Evolutionary conservation across 2,888 invertebrate genomes (phyloP), one percentile per base, ranked within the genome.

Genomic region (Drosophila nr. medialis): DNA sequence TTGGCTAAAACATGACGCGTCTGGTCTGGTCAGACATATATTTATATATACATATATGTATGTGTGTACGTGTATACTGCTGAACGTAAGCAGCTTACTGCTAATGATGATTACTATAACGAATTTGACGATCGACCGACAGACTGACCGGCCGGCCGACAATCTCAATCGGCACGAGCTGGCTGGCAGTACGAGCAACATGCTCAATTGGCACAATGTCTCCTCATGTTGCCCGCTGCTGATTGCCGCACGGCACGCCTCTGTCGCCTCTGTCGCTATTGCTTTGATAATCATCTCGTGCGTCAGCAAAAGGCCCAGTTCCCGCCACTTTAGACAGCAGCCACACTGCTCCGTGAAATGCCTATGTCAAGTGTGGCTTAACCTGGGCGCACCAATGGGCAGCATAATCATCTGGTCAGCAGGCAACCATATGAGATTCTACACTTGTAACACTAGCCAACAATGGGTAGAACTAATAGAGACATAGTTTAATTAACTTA

Each of bases 251-350:
- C 45, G 62, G 32, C 67, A 48, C 76, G 49, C 69, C 66, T 36
- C 53, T 60, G 65, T 42, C 50, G 45, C 40, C 61, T 36, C 51
- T 24, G 42, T 27, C n/a, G 51, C n/a, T 10, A 13, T 18, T n/a
- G 27, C 32, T 38, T 53, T 81, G 90, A 90, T 90, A 87, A 84
- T 86, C 80, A 87, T 89, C 87, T 89, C 89, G 87, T 87, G 87
- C 87, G 87, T 87, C 87, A 87, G 89, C 90, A 88, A 64, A 45
- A 71, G 89, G 68, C 53, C 49, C 64, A 72, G 32, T 56, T 51
- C 56, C 60, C 58, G 75, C 60, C 75, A 76, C 86, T 77, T 73
- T 81, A 75, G 77, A 88, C 83, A 70, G 64, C 49, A 80, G 70
- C 73, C 54, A 21, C 27, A 0, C 10, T 49, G 45, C 32, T 27